Evolutionary conservation across 2,888 invertebrate species (phyloP).

Genomic region (Gymnocheta viridis): DNA sequence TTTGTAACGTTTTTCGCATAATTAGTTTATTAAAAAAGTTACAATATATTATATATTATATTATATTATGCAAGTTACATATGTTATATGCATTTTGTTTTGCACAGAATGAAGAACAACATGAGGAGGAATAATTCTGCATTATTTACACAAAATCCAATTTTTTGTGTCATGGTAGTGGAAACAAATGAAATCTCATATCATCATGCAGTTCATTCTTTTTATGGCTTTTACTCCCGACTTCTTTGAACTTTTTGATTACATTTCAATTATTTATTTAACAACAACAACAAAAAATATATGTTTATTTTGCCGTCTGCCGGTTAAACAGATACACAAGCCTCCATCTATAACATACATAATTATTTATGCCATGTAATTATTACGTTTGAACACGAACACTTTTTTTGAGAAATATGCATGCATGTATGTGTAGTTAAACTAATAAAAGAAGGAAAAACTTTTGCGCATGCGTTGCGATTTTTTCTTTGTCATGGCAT

Average conservation of each 20-base stretch:
- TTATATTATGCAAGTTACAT: too few relatives aligned
- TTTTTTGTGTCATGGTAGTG: too few relatives aligned
- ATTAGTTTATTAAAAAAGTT: too few relatives aligned
- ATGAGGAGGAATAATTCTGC: too few relatives aligned
- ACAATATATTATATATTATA: too few relatives aligned
- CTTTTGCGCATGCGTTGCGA: conserved; percentile 62
- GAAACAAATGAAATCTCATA: too few relatives aligned
- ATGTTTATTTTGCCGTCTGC: conserved; percentile 21
- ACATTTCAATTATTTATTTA: conserved; percentile 6
- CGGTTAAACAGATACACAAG: conserved; percentile 3
- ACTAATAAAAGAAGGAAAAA: conserved; percentile 3
- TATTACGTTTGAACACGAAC: conserved; percentile 47
- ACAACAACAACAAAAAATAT: conserved; percentile 22
- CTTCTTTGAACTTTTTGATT: not conserved
- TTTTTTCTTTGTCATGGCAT: conserved; percentile 53
- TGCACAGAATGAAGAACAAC: too few relatives aligned
- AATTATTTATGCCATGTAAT: conserved; percentile 69
- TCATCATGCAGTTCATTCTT: not conserved
- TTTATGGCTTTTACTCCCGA: not conserved
- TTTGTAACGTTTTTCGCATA: too few relatives aligned
- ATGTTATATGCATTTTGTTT: too few relatives aligned
- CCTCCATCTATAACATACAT: conserved; percentile 20
- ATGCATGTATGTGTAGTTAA: not conserved
- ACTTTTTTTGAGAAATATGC: not conserved
- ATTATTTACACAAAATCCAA: too few relatives aligned